Base-by-base conservation (phyloP, 1,140 invertebrate species). In the Marisa cornuarietis region DNA sequence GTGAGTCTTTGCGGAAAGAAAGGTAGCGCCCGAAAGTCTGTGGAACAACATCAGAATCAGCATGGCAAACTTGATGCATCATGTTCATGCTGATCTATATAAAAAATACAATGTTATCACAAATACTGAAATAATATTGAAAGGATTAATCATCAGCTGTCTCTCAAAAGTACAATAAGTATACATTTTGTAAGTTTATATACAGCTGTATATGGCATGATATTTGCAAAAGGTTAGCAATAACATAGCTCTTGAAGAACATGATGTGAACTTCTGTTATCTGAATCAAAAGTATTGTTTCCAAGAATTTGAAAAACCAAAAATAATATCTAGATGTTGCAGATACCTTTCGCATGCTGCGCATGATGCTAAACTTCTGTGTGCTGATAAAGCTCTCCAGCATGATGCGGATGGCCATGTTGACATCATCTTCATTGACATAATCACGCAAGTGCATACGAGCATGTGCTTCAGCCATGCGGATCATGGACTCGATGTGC, bases 401-500 rank as follows among this genome's bases (percentile, higher is more conserved):
- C 94, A 98, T 96, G 92, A 99, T 97, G 82, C 96, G 93, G 72
- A 99, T 98, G 20, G 98, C 97, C 93, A 98, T 95, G 91, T 99
- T 99, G 13, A 99, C 96, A 91, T 99, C 99, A 82, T 97, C 95
- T 86, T 99, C 97, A 85, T 95, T 93, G 1, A 99, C 98, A 88
- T 95, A 96, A 84, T 97, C 95, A 20, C 98, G 92, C 20, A 99
- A 92, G 92, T 99, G 97, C 93, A 99, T 96, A 82, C 96, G 94
- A 0, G 98, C 98, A 93, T 98, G 96, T 0, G 98, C 96, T 92
- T 99, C 98, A 0, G 97, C 93, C 86, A 91, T 90, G 54, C 99
- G 94, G 87, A 99, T 99, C 89, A 99, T 97, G 87, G 97, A 98
- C 92, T 99, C 99, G 85, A 99, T 98, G 87, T 99, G 98, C 85